Evolutionary conservation across 2,888 invertebrate species (phyloP).

Genomic region (Archips crataeganus): DNA sequence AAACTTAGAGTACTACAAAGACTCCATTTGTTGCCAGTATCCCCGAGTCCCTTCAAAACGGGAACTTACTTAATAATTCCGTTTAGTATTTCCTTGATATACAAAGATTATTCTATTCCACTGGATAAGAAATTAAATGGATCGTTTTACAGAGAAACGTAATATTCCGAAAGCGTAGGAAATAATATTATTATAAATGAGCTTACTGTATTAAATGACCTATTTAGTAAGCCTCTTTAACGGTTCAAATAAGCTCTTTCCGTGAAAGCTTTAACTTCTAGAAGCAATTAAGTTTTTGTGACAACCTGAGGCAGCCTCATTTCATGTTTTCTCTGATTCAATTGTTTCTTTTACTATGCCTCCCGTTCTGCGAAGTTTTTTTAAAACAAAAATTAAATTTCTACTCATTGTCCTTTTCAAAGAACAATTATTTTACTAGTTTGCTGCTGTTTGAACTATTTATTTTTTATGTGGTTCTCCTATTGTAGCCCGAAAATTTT

Average conservation of each 20-base stretch:
- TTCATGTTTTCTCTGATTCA: not conserved
- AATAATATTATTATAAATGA: conserved; percentile 18
- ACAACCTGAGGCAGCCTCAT: not conserved
- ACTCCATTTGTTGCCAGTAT: not conserved
- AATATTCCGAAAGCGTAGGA: conserved; percentile 8
- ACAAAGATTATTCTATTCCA: conserved; percentile 25
- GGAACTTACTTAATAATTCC: conserved; percentile 3
- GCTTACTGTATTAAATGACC: conserved; percentile 23
- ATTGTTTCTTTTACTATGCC: not conserved
- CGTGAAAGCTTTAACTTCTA: conserved; percentile 3
- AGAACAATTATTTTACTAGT: not conserved
- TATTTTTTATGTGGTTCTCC: no score
- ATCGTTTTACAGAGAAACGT: conserved; percentile 24
- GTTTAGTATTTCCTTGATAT: conserved; percentile 10
- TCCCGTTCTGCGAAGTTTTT: not conserved
- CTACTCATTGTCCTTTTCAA: not conserved
- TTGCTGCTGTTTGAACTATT: no score
- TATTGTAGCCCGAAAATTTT: no score
- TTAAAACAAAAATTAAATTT: not conserved
- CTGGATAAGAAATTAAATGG: conserved; percentile 27
- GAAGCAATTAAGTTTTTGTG: conserved; percentile 10
- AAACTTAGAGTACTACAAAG: not conserved
- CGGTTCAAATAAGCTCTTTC: conserved; percentile 13
- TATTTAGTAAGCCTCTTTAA: conserved; percentile 22
- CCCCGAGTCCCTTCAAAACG: not conserved